A percentile compares a stretch with the other conserved stretches of the same genome.
Conservation (phyloP, 2,797 vertebrate genomes). For the Scarus forsteni region DNA sequence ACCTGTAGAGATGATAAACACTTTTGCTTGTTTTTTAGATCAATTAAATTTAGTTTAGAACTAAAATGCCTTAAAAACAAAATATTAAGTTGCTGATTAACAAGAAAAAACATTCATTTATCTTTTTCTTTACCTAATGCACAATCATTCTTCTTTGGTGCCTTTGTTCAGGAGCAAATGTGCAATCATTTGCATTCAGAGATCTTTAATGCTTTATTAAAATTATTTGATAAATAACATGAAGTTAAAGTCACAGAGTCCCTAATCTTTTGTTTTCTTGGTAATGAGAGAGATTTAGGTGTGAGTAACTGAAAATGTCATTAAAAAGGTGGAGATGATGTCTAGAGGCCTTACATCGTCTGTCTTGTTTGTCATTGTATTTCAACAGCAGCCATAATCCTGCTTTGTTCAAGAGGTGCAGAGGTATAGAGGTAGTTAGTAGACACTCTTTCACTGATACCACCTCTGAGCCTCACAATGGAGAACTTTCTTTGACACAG, state of each 20-base stretch:
- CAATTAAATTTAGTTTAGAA: no score
- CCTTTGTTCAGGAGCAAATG: background rate
- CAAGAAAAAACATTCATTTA: no score
- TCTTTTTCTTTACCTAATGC: no score
- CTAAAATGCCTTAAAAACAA: no score
- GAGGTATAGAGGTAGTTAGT: conserved; percentile 6
- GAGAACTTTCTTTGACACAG: conserved; percentile 8
- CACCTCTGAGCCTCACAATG: background rate
- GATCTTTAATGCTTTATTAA: background rate
- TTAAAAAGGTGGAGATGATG: conserved; percentile 7
- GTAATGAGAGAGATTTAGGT: background rate
- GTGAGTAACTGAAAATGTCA: background rate
- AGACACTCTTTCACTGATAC: background rate
- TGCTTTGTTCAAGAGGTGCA: background rate
- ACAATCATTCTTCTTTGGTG: no score
- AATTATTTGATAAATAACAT: background rate
- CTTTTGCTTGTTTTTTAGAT: no score
- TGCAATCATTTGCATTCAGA: background rate
- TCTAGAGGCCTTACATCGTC: conserved; percentile 17
- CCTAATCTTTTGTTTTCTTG: background rate
- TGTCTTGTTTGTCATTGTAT: conserved; percentile 5
- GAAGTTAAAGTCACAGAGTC: no score
- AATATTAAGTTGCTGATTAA: no score
- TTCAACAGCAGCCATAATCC: conserved; percentile 1
- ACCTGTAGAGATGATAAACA: no score